Evolutionary conservation across 2,113 vertebrate genomes (phyloP).

Genomic region (Alces alces): DNA sequence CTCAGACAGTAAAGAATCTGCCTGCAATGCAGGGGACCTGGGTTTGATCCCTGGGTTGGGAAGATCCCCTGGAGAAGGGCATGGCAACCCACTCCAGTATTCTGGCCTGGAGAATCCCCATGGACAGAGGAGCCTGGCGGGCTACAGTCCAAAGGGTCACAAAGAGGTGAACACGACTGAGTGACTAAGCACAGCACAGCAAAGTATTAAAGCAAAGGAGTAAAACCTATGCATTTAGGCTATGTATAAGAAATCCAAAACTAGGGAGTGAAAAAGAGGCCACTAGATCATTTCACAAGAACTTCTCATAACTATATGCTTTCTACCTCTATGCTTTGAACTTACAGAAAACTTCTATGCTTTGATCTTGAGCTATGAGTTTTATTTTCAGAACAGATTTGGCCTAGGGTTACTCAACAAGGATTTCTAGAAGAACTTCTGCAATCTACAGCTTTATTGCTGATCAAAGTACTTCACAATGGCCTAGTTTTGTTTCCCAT

Average conservation of each 20-base stretch:
- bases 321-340: constrained; percentile 27
- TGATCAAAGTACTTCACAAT: constrained; percentile 17
- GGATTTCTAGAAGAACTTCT: constrained; percentile 10
- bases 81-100: neutral
- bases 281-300: constrained; percentile 2
- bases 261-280: neutral
- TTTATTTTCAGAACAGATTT: constrained; percentile 41
- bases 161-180: neutral
- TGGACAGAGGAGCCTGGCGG: neutral
- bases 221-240: neutral
- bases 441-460: neutral
- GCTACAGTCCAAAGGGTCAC: neutral
- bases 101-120: neutral
- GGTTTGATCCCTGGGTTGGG: neutral
- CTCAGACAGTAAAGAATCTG: neutral
- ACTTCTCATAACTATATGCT: neutral
- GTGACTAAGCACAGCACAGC: neutral
- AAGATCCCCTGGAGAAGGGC: neutral
- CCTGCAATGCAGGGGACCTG: neutral
- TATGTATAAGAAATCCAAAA: constrained; percentile 9
- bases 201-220: neutral
- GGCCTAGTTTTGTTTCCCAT: constrained; percentile 32
- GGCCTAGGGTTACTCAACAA: neutral
- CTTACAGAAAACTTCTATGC: neutral
- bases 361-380: constrained; percentile 26